Evolutionary conservation across 2,888 invertebrate genomes (phyloP), one percentile per base, ranked within the genome.

Genomic region (Melipona bicolor): DNA sequence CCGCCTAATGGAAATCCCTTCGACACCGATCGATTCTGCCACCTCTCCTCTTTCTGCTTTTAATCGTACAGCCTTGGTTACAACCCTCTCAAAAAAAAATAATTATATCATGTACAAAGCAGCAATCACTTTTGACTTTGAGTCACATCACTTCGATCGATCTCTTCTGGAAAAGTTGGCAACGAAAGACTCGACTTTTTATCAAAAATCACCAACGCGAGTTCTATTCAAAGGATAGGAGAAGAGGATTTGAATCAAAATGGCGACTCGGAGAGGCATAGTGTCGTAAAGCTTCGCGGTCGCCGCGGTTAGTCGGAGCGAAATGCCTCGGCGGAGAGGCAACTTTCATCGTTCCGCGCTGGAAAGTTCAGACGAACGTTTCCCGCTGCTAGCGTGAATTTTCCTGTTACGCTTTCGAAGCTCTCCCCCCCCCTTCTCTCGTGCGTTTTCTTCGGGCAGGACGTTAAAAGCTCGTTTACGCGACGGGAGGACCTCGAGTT

Each of bases 401-500:
- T 85, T 79, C 64, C 52, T 50, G 62, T 32, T 21, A 50, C 43
- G 67, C 19, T 43, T 43, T 59, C n/a, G 52, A 1, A 56, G 50
- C 73, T 64, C 1, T 19, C 27, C 50, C 4, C 17, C 1, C 2
- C 2, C 17, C 15, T 5, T 13, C 32, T 4, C 9, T 24, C 43
- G 69, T 56, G 43, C 86, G 70, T 75, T 85, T 43, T 79, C 79
- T 80, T 77, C 67, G 61, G 64, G 70, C 67, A 64, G 83, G 79
- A 86, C 84, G 90, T 91, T 91, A 91, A 91, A 91, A 91, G 91
- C 90, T 91, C 91, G 86, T 88, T 91, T 90, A 84, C 86, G 80
- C 68, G 70, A 86, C 76, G 86, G 81, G 79, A 83, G 84, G 86
- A 87, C 84, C 43, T 62, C 59, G 81, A 79, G 85, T 78, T 79